Percentiles rank a stretch among this genome's conserved stretches.
These are phyloP conservation scores for Rhinoderma darwinii DNA, from an alignment of 2,113 vertebrate genomes.

Conservation along the genomic window DNA sequence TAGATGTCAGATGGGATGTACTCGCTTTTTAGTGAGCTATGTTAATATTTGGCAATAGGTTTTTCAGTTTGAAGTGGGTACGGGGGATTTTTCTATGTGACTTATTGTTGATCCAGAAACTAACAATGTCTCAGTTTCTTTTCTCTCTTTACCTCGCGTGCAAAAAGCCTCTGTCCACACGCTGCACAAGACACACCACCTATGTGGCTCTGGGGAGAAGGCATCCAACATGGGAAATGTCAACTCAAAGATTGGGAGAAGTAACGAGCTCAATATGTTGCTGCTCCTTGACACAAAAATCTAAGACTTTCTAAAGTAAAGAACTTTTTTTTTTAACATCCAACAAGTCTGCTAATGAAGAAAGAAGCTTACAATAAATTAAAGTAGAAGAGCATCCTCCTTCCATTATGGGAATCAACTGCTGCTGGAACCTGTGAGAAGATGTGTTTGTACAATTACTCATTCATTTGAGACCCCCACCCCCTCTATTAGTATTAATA, in stretches of 20 bases:
- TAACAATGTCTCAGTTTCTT: slow-evolving; percentile 77
- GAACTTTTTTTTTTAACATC: slow-evolving; percentile 42
- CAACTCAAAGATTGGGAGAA: slow-evolving; percentile 45
- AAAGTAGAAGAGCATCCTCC: neutral
- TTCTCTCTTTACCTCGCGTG: slow-evolving; percentile 69
- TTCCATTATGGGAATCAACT: neutral
- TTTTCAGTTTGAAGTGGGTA: slow-evolving; percentile 67
- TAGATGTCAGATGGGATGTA: neutral
- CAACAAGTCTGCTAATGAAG: slow-evolving; percentile 23
- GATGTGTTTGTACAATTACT: slow-evolving; percentile 15
- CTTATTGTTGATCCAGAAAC: slow-evolving; percentile 59
- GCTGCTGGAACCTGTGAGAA: slow-evolving; percentile 46
- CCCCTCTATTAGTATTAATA: slow-evolving; percentile 57
- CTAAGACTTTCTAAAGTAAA: slow-evolving; percentile 17
- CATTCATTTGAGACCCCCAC: neutral
- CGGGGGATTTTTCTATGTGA: slow-evolving; percentile 20
- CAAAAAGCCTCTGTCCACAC: slow-evolving; percentile 52
- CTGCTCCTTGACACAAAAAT: neutral
- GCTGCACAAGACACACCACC: slow-evolving; percentile 29
- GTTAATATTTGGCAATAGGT: slow-evolving; percentile 65
- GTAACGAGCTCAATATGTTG: slow-evolving; percentile 9
- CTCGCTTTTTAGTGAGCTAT: slow-evolving; percentile 9
- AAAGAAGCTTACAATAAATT: neutral
- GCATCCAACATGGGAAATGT: neutral
- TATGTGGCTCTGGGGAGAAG: slow-evolving; percentile 45